These are phyloP conservation scores for Alaudala cheleensis DNA, from an alignment of 2,113 vertebrate species.

Conservation along the genomic window DNA sequence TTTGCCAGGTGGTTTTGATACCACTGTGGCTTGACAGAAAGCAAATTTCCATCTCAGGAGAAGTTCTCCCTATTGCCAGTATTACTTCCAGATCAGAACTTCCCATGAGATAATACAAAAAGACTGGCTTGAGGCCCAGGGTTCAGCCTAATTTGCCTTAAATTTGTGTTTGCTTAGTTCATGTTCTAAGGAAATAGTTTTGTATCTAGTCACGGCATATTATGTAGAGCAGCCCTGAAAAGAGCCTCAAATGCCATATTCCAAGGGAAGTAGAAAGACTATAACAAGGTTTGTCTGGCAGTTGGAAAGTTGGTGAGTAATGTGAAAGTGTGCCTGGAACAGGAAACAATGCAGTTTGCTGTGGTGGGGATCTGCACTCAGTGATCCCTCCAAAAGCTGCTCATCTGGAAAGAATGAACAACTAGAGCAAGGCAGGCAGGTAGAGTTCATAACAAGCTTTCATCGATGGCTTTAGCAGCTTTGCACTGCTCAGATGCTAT, in stretches of 20 bases:
- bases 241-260: neutral
- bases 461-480: conserved; percentile 44
- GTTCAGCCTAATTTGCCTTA: neutral
- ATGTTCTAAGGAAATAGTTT: conserved; percentile 4
- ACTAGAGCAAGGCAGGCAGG: neutral
- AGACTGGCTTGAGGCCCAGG: neutral
- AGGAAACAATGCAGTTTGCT: neutral
- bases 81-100: neutral
- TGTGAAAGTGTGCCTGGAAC: neutral
- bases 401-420: conserved; percentile 35
- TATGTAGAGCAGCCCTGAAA: neutral
- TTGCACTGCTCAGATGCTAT: conserved; percentile 26
- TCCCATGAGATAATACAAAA: neutral
- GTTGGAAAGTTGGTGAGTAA: neutral
- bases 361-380: neutral
- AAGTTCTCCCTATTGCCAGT: neutral
- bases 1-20: conserved; percentile 1
- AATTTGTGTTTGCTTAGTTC: neutral
- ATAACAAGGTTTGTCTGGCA: neutral
- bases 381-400: neutral
- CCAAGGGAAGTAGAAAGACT: neutral
- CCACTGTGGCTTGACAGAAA: neutral
- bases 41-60: neutral
- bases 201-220: neutral
- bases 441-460: conserved; percentile 12